Percentiles rank a stretch among this genome's conserved stretches.
phyloP scores from a whole-genome alignment of 2,113 vertebrate genomes.

The Sylvia atricapilla region DNA sequence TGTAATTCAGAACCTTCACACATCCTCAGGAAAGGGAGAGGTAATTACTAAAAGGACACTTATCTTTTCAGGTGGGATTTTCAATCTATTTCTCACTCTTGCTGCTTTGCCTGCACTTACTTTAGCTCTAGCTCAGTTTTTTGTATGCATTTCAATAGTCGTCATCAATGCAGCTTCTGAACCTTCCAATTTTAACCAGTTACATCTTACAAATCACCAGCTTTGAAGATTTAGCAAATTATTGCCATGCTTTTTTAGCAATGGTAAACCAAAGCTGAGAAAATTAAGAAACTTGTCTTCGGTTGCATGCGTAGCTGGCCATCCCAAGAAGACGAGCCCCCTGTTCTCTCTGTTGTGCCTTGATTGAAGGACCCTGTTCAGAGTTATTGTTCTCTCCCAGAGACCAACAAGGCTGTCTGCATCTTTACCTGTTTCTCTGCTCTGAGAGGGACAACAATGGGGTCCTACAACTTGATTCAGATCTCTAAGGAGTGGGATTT shows the following conservation, averaged over 20 bases:
- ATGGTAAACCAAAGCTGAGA: background rate
- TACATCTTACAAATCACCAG: background rate
- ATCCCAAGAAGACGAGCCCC: background rate
- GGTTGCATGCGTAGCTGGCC: background rate
- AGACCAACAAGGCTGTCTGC: background rate
- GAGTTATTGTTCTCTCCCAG: background rate
- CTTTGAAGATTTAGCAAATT: background rate
- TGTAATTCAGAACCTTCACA: slow-evolving; percentile 21
- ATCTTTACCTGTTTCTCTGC: background rate
- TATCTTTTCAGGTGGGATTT: slow-evolving; percentile 35
- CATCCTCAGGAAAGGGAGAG: background rate
- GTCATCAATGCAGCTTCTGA: background rate
- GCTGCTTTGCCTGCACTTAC: background rate
- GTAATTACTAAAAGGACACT: slow-evolving; percentile 10
- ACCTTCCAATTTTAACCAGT: background rate
- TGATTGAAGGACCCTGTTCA: background rate
- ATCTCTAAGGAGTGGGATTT: background rate
- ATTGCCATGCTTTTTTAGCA: background rate
- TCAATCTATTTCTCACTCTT: background rate
- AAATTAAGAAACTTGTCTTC: background rate
- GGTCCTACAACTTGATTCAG: background rate
- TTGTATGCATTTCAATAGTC: background rate
- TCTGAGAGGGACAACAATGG: background rate
- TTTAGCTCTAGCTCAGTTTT: background rate
- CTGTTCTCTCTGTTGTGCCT: background rate